These are phyloP conservation scores for Urophycis tenuis DNA, from an alignment of 2,797 vertebrate genomes.

Conservation along the genomic window DNA sequence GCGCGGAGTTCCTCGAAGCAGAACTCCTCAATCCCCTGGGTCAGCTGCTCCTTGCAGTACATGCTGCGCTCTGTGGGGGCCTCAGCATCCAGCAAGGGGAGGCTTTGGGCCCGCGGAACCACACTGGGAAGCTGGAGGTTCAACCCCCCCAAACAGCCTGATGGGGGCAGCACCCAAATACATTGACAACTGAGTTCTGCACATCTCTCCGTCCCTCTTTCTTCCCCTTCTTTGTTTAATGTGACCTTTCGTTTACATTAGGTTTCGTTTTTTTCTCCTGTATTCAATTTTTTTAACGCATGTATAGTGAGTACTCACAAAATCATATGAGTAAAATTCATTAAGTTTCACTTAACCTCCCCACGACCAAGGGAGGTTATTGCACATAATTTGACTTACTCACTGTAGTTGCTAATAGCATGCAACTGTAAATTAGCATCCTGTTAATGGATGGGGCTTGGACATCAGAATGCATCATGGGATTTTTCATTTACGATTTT, in stretches of 20 bases:
- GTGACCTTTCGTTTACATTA: not conserved
- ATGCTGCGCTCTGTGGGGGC: slow-evolving; percentile 55
- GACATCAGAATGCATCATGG: no score
- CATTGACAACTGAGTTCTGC: no score
- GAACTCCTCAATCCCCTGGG: slow-evolving; percentile 70
- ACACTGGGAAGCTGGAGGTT: not conserved
- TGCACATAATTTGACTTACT: not conserved
- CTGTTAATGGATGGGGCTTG: no score
- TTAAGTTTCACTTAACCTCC: not conserved
- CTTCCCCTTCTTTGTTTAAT: no score
- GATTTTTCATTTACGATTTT: no score
- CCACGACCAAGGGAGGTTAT: not conserved
- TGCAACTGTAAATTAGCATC: no score
- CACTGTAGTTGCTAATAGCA: no score
- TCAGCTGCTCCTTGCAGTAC: slow-evolving; percentile 77
- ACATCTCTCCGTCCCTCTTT: no score
- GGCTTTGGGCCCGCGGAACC: not conserved
- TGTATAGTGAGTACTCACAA: not conserved
- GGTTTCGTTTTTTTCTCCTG: not conserved
- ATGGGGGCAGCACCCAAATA: not conserved
- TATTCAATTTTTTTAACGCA: no score
- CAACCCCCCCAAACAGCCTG: not conserved
- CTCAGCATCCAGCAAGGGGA: not conserved
- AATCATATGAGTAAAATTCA: not conserved
- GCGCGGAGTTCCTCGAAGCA: slow-evolving; percentile 81